Evolutionary conservation across 2,888 invertebrate species (phyloP).

Genomic region (Laothoe populi): DNA sequence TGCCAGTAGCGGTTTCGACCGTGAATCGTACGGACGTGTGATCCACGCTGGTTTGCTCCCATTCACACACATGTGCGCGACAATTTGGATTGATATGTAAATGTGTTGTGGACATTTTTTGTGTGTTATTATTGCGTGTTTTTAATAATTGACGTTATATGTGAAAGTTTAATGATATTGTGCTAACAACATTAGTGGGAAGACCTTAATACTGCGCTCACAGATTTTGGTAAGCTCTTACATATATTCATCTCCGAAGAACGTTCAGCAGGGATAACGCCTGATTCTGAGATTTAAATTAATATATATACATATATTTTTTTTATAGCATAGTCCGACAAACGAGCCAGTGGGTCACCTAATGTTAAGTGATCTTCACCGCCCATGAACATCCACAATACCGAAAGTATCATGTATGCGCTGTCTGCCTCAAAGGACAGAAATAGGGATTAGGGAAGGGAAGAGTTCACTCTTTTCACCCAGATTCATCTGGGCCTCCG

Average conservation of each 20-base stretch:
- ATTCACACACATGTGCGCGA: conserved; percentile 34
- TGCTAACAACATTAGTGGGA: conserved; percentile 26
- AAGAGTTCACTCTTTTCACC: no score
- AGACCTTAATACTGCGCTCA: neutral
- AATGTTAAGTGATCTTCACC: no score
- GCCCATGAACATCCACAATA: no score
- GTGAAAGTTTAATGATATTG: conserved; percentile 51
- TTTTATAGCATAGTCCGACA: no score
- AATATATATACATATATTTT: no score
- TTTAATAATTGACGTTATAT: conserved; percentile 45
- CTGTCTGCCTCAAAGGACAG: no score
- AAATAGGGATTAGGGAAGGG: no score
- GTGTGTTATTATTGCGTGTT: conserved; percentile 45
- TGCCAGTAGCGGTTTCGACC: conserved; percentile 69
- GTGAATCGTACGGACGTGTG: conserved; percentile 51
- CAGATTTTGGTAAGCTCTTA: conserved; percentile 1
- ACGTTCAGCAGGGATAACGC: neutral
- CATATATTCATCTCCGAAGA: neutral
- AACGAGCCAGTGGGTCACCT: no score
- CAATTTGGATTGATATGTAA: conserved; percentile 47
- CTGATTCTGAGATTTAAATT: no score
- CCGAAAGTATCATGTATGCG: no score
- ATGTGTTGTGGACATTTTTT: conserved; percentile 48
- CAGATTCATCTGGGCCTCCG: no score
- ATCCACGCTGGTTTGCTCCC: conserved; percentile 19